Base-by-base conservation (phyloP, 2,888 invertebrate genomes). In the Euzophera pinguis region DNA sequence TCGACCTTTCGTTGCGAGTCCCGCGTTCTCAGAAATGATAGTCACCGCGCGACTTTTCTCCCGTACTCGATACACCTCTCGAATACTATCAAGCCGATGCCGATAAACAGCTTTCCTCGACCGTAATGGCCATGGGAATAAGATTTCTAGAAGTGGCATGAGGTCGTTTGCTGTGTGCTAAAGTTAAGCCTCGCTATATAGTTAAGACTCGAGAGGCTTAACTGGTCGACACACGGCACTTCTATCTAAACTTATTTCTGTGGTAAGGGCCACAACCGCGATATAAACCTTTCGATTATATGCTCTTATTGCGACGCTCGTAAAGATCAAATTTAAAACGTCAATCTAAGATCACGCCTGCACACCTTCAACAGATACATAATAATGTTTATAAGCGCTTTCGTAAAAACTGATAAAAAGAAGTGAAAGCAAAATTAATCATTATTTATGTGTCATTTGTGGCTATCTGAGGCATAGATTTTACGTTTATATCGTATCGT, bases 81-180 rank as follows among this genome's bases (percentile, higher is more conserved):
- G 58, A 64, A 56, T 61, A 60, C 57, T 68, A 67, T 65, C 67
- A 60, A 63, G 64, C 59, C 57, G 55, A 55, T 60, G 62, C 63
- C 65, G 64, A 64, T 61, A 69, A 74, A 73, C 78, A 73, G 75
- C 78, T 78, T 80, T 78, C 78, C 70, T 73, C 58, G 42, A 57
- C 62, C 59, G 61, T 63, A 71, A 76, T 72, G 71, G 67, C 65
- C 65, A 53, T 59, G 55, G n/a, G n/a, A n/a, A n/a, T n/a, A n/a
- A n/a, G n/a, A n/a, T n/a, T n/a, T n/a, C n/a, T n/a, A n/a, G n/a
- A n/a, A n/a, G n/a, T n/a, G n/a, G n/a, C n/a, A n/a, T n/a, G n/a
- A n/a, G n/a, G n/a, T n/a, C n/a, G n/a, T n/a, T n/a, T n/a, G n/a
- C n/a, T n/a, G n/a, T n/a, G n/a, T n/a, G n/a, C n/a, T n/a, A n/a